These are phyloP conservation scores for Drosophila nannoptera DNA, from an alignment of 1,140 invertebrate genomes.

Conservation along the genomic window DNA sequence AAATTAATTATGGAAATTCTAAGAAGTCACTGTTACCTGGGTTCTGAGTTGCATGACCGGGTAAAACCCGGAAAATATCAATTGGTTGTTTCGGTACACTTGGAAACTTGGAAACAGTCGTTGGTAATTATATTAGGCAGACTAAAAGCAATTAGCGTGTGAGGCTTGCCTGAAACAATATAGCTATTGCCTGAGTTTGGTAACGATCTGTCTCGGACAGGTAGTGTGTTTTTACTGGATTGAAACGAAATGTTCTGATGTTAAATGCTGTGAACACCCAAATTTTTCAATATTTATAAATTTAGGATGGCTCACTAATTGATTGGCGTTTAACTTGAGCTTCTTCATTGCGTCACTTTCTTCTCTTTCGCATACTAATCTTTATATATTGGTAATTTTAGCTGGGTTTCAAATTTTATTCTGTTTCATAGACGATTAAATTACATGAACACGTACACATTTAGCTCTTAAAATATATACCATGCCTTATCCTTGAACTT, in stretches of 20 bases:
- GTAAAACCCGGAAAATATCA: conserved; percentile 66
- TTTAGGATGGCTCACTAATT: too few relatives aligned
- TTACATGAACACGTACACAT: conserved; percentile 54
- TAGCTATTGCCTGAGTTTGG: conserved; percentile 13
- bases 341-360: too few relatives aligned
- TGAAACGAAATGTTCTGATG: not conserved
- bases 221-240: conserved; percentile 9
- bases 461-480: conserved; percentile 40
- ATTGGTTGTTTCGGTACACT: conserved; percentile 33
- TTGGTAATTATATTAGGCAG: conserved; percentile 63
- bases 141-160: conserved; percentile 73
- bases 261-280: not conserved
- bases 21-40: conserved; percentile 51
- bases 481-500: conserved; percentile 68
- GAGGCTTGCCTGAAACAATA: conserved; percentile 41
- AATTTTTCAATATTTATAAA: too few relatives aligned
- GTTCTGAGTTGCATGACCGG: conserved; percentile 11
- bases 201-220: conserved; percentile 15
- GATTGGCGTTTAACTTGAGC: too few relatives aligned
- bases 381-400: conserved; percentile 56
- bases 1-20: conserved; percentile 38
- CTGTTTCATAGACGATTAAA: conserved; percentile 49
- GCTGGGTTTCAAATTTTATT: conserved; percentile 36
- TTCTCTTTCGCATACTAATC: not conserved
- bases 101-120: conserved; percentile 16